These are phyloP conservation scores for Deilephila porcellus DNA, from an alignment of 2,888 invertebrate genomes.

Conservation along the genomic window DNA sequence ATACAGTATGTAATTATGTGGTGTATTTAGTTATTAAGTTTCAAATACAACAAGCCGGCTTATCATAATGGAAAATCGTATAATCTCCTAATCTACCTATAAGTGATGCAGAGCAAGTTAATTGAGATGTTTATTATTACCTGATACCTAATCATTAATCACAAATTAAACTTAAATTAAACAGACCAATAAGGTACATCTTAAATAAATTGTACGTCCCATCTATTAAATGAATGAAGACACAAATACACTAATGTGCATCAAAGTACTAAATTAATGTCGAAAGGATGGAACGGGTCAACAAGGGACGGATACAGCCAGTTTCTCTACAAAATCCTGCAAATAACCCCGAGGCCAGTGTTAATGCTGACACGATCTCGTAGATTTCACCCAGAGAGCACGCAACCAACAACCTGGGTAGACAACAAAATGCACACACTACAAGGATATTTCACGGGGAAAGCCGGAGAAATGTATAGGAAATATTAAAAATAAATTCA, in stretches of 20 bases:
- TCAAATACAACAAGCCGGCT: too few relatives aligned
- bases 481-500: neutral
- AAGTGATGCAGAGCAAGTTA: too few relatives aligned
- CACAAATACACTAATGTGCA: constrained; percentile 18
- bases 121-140: too few relatives aligned
- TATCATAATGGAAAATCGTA: too few relatives aligned
- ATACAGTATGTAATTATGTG: too few relatives aligned
- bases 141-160: too few relatives aligned
- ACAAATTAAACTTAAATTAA: neutral
- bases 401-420: constrained; percentile 17
- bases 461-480: neutral
- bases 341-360: constrained; percentile 2
- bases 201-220: neutral
- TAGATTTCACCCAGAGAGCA: constrained; percentile 23
- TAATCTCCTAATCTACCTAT: too few relatives aligned
- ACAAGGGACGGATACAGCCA: constrained; percentile 21
- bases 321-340: constrained; percentile 23
- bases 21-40: too few relatives aligned
- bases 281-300: constrained; percentile 7
- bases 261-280: constrained; percentile 23
- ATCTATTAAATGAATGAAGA: neutral
- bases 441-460: neutral
- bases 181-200: neutral
- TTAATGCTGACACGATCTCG: constrained; percentile 26
- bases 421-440: constrained; percentile 3